A percentile compares a stretch with the other conserved stretches of the same genome.
These are phyloP conservation scores for Apotomis turbidana DNA, from an alignment of 2,888 invertebrate species.

Conservation along the genomic window DNA sequence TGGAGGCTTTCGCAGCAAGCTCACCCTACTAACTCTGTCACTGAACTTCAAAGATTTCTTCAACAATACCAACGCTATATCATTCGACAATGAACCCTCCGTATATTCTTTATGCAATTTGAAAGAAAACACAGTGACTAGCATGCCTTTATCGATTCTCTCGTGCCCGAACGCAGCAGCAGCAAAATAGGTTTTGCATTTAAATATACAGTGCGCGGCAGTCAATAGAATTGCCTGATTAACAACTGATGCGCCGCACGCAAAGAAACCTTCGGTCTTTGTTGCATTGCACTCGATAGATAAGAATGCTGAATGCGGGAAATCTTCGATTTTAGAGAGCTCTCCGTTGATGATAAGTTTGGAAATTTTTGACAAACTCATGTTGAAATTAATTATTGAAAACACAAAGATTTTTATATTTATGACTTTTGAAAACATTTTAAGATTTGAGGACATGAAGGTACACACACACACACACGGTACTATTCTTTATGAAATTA, in stretches of 20 bases:
- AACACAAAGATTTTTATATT: background rate
- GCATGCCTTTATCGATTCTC: background rate
- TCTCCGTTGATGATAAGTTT: background rate
- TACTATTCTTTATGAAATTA: too few relatives aligned
- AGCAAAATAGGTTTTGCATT: background rate
- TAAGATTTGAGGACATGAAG: too few relatives aligned
- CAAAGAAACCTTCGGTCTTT: background rate
- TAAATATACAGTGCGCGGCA: conserved; percentile 1
- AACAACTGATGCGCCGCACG: background rate
- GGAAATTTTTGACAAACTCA: background rate
- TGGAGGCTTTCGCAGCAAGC: background rate
- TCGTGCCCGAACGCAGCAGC: background rate
- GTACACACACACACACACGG: too few relatives aligned
- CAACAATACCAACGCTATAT: conserved; percentile 7
- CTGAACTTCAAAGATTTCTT: background rate
- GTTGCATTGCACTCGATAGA: background rate
- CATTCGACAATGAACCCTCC: background rate
- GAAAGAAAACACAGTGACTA: background rate
- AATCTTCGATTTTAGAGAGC: background rate
- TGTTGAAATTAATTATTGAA: background rate
- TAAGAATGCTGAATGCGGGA: conserved; percentile 11
- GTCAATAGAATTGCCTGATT: conserved; percentile 10
- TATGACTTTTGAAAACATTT: conserved; percentile 3
- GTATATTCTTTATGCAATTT: background rate
- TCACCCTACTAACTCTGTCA: background rate